Evolutionary conservation across 2,113 vertebrate genomes (phyloP), one percentile per base, ranked within the genome.

Genomic region (Proterorhinus semilunaris): DNA sequence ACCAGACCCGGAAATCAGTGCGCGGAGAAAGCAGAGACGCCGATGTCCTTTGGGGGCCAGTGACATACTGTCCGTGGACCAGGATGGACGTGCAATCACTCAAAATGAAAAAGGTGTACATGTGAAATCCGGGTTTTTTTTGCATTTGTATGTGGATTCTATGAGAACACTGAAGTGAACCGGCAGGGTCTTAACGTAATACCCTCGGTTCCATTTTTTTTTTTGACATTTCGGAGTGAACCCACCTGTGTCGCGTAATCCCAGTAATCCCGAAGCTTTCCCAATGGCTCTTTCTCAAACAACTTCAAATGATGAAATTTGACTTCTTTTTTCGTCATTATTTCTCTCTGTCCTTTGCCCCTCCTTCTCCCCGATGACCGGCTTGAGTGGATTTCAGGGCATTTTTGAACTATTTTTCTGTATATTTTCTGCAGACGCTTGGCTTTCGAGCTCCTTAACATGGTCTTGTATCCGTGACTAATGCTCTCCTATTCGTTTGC

Each of bases 211-310:
- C 57, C 57, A 62, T 27, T 70, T 48, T 69, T 7, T 27, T 70
- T 48, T 69, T 7, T 6, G 43, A 55, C 48, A 58, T 45, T 72
- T 57, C 21, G 15, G 8, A 16, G 27, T 54, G n/a, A 49, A 65
- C 59, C 66, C 62, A 72, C 69, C 36, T 15, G 52, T 62, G 12
- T 53, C 50, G 27, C 27, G 27, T 11, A 61, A 46, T 74, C 67
- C 47, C 10, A 79, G 78, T 77, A 80, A 75, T 83, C 71, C 71
- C 21, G 7, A 45, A 21, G 50, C 57, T 72, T 62, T 57, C 62
- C 67, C 69, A 49, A 36, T 54, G 36, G 61, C 49, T 66, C 44
- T 21, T 27, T 49, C 62, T 75, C 69, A 36, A 36, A 36, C 66
- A 44, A 27, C 62, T 47, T 75, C 50, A 68, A 21, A 52, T 27